phyloP scores from a whole-genome alignment of 2,113 vertebrate species.

The Xerus inauris region DNA sequence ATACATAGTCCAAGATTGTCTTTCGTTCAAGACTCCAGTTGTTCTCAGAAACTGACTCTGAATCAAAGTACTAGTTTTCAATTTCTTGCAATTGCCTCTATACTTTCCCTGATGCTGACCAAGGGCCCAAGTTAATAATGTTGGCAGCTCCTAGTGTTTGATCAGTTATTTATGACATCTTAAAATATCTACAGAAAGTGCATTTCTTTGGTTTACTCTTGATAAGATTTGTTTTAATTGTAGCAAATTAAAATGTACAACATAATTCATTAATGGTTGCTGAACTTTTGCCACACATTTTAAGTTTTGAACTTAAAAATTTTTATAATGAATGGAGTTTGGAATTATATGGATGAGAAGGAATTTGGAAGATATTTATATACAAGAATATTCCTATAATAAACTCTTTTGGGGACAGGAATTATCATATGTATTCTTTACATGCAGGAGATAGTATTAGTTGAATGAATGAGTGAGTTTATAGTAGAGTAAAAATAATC shows the following conservation, averaged over 20 bases:
- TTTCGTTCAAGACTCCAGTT: not conserved
- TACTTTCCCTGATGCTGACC: not conserved
- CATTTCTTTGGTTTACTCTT: slow-evolving; percentile 26
- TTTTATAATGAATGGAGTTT: not conserved
- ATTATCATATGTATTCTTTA: not conserved
- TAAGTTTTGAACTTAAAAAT: slow-evolving; percentile 33
- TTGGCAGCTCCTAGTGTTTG: not conserved
- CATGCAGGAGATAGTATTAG: not conserved
- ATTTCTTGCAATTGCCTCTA: not conserved
- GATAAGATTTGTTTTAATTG: not conserved
- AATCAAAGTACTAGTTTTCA: slow-evolving; percentile 46
- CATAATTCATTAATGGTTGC: not conserved
- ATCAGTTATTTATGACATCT: not conserved
- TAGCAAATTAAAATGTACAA: slow-evolving; percentile 15
- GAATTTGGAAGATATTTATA: not conserved
- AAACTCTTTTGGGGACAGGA: not conserved
- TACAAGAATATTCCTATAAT: not conserved
- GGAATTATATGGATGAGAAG: not conserved
- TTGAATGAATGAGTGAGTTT: not conserved
- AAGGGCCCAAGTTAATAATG: not conserved
- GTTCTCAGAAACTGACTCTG: not conserved
- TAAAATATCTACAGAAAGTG: slow-evolving; percentile 44
- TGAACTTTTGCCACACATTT: slow-evolving; percentile 31
- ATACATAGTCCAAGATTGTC: not conserved
- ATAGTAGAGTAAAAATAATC: not conserved